Percentiles rank a stretch among this genome's conserved stretches.
Evolutionary conservation across 2,113 vertebrate species (phyloP).

Genomic region (Anolis carolinensis): DNA sequence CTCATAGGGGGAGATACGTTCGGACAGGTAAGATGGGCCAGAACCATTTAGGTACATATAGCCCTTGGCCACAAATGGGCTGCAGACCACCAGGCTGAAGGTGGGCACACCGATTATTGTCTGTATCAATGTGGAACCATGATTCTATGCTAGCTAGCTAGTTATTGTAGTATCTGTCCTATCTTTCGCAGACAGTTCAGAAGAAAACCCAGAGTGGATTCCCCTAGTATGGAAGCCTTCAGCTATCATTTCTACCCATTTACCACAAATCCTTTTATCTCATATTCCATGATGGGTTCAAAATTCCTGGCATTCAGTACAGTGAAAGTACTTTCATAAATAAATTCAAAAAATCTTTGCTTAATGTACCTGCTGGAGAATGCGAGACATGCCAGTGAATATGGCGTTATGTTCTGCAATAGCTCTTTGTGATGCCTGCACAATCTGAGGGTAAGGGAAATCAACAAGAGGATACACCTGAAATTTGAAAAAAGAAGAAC

Average conservation of each 20-base stretch:
- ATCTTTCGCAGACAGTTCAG: too few species aligned
- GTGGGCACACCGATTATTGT: too few species aligned
- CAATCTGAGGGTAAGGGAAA: slow-evolving; percentile 79
- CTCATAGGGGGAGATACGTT: too few species aligned
- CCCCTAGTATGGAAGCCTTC: too few species aligned
- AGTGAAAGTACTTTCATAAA: neutral
- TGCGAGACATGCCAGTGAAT: slow-evolving; percentile 52
- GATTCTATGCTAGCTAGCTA: too few species aligned
- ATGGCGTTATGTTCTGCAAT: slow-evolving; percentile 66
- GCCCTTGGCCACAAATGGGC: too few species aligned
- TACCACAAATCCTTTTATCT: neutral
- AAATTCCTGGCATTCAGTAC: neutral
- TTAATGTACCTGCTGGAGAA: slow-evolving; percentile 68
- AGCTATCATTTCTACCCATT: neutral
- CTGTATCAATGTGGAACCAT: too few species aligned
- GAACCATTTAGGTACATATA: too few species aligned
- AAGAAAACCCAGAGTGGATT: too few species aligned
- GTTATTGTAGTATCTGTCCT: too few species aligned
- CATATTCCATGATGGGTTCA: neutral
- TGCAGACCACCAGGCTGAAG: too few species aligned
- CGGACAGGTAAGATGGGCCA: too few species aligned
- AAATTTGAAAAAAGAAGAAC: accelerated
- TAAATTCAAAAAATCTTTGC: neutral
- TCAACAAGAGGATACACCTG: slow-evolving; percentile 82
- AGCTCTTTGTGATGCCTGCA: slow-evolving; percentile 63